Base-by-base conservation (phyloP, 2,797 vertebrate genomes). In the Streptopelia turtur region DNA sequence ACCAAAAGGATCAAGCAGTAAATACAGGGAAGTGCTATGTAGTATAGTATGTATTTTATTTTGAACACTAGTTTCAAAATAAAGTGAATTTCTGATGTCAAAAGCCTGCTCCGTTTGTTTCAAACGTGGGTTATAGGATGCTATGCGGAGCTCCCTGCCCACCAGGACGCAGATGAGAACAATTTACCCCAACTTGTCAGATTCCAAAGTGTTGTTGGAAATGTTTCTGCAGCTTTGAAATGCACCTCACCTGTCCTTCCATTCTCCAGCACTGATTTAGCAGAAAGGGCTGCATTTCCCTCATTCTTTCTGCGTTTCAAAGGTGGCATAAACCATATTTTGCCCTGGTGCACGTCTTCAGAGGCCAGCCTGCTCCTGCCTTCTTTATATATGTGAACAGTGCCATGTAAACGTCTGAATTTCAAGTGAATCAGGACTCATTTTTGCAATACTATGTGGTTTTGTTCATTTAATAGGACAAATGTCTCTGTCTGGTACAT, bases 321-420 rank as follows among this genome's bases (percentile, higher is more conserved):
- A 25, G 8, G 15, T 18, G 12, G 35, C 33, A 70, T 57, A 60
- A 50, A 1, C 13, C 1, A 0, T 24, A 6, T 66, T 49, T 52
- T 80, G 16, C 77, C 66, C 16, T 23, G 55, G 11, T 24, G n/a
- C 20, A 3, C 33, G 28, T 20, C 64, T 41, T 45, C 33, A 5
- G 53, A 21, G 69, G 22, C 43, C 77, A 68, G 21, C 37, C 25
- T 2, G 0, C 27, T 78, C 21, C 28, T 16, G 25, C 43, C 28
- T 1, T 16, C 50, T 30, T 55, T 11, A 3, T 1, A 3, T 4
- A 0, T 6, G 31, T 21, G n/a, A 75, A 23, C 30, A 37, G n/a
- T 28, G 33, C 52, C 6, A 0, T 0, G 2, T 35, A 15, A 87
- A 50, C 56, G 3, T 8, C 31, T 24, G 24, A 28, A 11, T 66